These are phyloP conservation scores for Corydoras maculifer DNA, from an alignment of 2,113 vertebrate species.

Conservation along the genomic window DNA sequence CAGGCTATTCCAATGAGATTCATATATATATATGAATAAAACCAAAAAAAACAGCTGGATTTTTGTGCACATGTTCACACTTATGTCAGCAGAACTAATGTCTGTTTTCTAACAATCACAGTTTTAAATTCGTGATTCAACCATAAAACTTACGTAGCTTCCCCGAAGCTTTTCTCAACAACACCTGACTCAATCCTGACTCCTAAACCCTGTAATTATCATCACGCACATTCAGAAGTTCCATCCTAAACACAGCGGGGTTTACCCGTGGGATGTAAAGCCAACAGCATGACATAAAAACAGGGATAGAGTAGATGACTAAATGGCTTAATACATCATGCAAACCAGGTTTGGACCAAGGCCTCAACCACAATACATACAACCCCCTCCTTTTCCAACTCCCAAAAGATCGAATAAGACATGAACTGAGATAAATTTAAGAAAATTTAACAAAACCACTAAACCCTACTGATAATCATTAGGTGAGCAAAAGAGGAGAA, in stretches of 20 bases:
- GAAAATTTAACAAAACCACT: too few relatives aligned
- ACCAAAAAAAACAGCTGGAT: background rate
- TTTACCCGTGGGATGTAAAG: background rate
- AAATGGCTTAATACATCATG: too few relatives aligned
- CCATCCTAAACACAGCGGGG: background rate
- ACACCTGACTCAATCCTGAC: slow-evolving; percentile 11
- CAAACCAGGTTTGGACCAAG: too few relatives aligned
- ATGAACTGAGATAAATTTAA: too few relatives aligned
- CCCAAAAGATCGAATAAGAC: too few relatives aligned
- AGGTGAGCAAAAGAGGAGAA: too few relatives aligned
- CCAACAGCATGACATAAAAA: background rate
- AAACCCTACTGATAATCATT: too few relatives aligned
- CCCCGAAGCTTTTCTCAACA: background rate
- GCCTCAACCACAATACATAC: too few relatives aligned
- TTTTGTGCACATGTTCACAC: background rate
- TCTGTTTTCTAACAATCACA: background rate
- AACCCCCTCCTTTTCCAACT: too few relatives aligned
- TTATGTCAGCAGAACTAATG: background rate
- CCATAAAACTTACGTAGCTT: slow-evolving; percentile 35
- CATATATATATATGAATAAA: too few relatives aligned
- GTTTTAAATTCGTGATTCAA: slow-evolving; percentile 34
- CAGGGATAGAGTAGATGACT: too few relatives aligned
- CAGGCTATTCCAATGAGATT: too few relatives aligned
- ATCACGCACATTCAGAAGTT: background rate
- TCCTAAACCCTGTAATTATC: slow-evolving; percentile 12